Percentiles rank a stretch among this genome's conserved stretches.
phyloP scores from a whole-genome alignment of 2,113 vertebrate genomes.

The Stictonetta naevosa region DNA sequence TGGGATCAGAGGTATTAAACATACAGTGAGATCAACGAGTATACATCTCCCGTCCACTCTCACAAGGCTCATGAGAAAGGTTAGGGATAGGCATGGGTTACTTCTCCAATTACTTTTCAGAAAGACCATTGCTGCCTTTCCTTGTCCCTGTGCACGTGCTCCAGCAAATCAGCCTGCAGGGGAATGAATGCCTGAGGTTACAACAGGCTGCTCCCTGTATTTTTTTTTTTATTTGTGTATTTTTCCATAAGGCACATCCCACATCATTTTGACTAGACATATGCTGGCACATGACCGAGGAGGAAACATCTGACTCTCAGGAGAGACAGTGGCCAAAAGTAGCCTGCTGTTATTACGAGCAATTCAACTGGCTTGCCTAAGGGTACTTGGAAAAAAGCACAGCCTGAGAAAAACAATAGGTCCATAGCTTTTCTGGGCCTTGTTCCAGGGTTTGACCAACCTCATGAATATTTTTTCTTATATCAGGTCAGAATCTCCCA shows the following conservation, averaged over 20 bases:
- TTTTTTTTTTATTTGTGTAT: too few relatives aligned
- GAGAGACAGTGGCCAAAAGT: background rate
- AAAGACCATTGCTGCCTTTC: background rate
- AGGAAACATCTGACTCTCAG: background rate
- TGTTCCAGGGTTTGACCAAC: background rate
- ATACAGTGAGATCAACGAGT: background rate
- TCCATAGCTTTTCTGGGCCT: background rate
- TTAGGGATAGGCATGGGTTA: background rate
- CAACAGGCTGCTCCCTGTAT: accelerated
- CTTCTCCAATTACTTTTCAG: background rate
- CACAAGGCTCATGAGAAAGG: background rate
- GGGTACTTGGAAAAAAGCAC: background rate
- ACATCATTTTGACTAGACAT: background rate
- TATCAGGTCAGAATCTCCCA: background rate
- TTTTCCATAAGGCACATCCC: background rate
- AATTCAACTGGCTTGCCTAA: background rate
- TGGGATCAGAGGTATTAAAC: background rate
- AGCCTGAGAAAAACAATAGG: background rate
- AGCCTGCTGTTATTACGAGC: background rate
- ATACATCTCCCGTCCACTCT: background rate
- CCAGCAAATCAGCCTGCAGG: too few relatives aligned
- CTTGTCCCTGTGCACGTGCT: background rate
- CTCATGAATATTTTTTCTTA: background rate
- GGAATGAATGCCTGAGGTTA: accelerated
- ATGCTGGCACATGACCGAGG: background rate